These are phyloP conservation scores for Heliconius charithonia DNA, from an alignment of 2,888 invertebrate species.

Conservation along the genomic window DNA sequence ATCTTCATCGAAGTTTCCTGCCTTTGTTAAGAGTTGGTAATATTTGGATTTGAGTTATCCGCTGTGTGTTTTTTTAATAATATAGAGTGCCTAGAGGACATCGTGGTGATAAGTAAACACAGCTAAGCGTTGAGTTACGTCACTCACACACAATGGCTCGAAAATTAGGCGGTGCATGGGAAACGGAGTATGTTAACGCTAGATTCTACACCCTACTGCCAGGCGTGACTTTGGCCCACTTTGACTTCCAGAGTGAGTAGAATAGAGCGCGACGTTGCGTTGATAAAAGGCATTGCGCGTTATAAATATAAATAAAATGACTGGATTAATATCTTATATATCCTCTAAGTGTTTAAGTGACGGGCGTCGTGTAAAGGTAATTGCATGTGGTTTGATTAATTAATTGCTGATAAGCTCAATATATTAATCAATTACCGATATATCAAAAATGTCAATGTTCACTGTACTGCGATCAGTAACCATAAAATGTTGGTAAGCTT, in stretches of 20 bases:
- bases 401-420: background rate
- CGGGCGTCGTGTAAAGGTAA: background rate
- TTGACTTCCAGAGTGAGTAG: too few species aligned
- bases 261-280: too few species aligned
- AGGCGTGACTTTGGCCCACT: too few species aligned
- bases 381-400: background rate
- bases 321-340: background rate
- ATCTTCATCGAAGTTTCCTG: constrained; percentile 12
- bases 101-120: too few species aligned
- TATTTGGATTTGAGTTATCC: constrained; percentile 3
- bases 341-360: background rate
- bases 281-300: background rate
- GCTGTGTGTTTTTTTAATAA: background rate
- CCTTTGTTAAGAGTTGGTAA: background rate
- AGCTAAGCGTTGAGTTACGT: too few species aligned
- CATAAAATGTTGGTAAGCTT: background rate
- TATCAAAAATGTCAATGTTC: background rate
- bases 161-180: too few species aligned
- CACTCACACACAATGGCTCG: too few species aligned
- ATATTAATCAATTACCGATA: background rate
- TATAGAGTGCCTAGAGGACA: background rate
- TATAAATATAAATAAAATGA: background rate
- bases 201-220: too few species aligned
- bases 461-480: too few species aligned
- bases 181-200: too few species aligned